Percentiles rank a stretch among this genome's conserved stretches.
Evolutionary conservation across 2,888 invertebrate species (phyloP).

Genomic region (Parnassius orleans): DNA sequence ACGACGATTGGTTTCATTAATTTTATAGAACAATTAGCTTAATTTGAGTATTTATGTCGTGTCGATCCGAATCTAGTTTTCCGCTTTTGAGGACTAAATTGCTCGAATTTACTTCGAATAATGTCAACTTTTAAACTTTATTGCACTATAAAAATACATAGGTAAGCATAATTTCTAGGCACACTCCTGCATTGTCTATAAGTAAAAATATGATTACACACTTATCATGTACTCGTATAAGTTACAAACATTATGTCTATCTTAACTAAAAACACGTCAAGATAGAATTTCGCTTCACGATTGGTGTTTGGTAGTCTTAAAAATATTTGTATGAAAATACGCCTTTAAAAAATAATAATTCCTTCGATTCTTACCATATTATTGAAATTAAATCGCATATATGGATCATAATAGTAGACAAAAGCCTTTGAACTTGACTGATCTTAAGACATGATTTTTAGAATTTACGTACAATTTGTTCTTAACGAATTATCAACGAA

Average conservation of each 20-base stretch:
- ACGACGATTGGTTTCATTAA: no score
- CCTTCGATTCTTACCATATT: not conserved
- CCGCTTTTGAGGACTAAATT: not conserved
- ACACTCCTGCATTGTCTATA: slow-evolving; percentile 76
- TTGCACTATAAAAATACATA: slow-evolving; percentile 77
- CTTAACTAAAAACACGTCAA: slow-evolving; percentile 38
- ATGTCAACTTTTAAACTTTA: slow-evolving; percentile 49
- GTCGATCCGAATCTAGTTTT: not conserved
- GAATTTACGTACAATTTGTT: no score
- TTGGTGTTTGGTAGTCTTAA: slow-evolving; percentile 8
- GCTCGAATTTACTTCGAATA: slow-evolving; percentile 47
- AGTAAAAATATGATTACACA: slow-evolving; percentile 60
- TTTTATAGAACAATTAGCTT: not conserved
- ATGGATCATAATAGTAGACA: no score
- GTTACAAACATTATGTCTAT: slow-evolving; percentile 51
- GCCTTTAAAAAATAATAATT: slow-evolving; percentile 9
- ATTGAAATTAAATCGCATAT: no score
- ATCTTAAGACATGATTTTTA: no score
- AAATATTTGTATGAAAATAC: slow-evolving; percentile 25
- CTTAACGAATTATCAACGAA: no score
- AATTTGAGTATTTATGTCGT: not conserved
- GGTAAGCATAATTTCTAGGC: slow-evolving; percentile 77
- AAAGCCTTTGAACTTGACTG: no score
- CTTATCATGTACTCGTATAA: slow-evolving; percentile 48
- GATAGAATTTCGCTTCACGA: slow-evolving; percentile 9